Evolutionary conservation across 2,797 vertebrate species (phyloP), one percentile per base, ranked within the genome.

Genomic region (Carapus acus): DNA sequence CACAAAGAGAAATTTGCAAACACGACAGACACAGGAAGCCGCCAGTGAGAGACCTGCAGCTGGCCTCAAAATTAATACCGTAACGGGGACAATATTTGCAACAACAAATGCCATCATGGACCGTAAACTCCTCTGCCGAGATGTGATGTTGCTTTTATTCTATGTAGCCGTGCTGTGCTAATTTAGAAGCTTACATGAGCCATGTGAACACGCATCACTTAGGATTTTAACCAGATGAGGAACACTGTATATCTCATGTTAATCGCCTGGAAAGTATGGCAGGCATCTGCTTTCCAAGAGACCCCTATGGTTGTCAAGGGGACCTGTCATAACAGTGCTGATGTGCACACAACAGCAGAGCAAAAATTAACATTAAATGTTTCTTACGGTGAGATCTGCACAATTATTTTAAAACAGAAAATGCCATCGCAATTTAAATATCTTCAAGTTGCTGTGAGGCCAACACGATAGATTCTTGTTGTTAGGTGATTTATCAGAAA

Each of bases 1-100:
- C 55, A 62, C 76, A 67, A 73, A 63, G 76, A 74, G 77, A 84
- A 79, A 77, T 85, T 81, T 84, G 67, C 76, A 82, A 80, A 61
- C 41, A 59, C 74, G 72, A 76, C 78, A 82, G 74, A 78, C 81
- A 80, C 77, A 86, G 82, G 84, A 84, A 85, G 80, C 74, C 60
- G 67, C 65, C 78, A 79, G 65, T 20, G 20, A 79, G 62, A 67
- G 74, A 74, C 71, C 73, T 74, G 76, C 82, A 83, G 83, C 77
- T 82, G 80, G 78, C 51, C 74, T 78, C 71, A n/a, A 82, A 80
- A 82, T 79, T 65, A 74, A 85, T 80, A 79, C 77, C 19, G 68
- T 76, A 61, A 69, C 58, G 60, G 62, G 67, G 54, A 61, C 49
- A 6, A 51, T 58, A 62, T 71, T 65, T 56, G 54, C 54, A 31